Conservation (phyloP, 2,113 vertebrate genomes). For the Taxidea taxus region DNA sequence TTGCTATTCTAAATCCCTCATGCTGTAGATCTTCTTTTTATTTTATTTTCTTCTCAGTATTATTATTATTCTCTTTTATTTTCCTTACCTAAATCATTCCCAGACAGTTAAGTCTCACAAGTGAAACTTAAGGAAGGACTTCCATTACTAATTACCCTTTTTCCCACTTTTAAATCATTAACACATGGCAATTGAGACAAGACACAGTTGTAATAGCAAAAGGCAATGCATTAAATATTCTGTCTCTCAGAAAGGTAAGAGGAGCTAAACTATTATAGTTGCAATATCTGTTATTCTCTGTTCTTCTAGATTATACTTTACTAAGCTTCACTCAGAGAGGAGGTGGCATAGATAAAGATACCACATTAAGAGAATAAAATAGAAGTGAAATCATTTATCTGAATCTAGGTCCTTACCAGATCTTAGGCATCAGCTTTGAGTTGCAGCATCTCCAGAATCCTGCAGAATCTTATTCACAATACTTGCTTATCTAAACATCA, state of each 20-base stretch:
- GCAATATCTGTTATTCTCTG: neutral
- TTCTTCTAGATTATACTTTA: neutral
- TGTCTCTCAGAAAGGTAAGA: neutral
- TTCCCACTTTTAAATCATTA: constrained; percentile 38
- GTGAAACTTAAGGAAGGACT: neutral
- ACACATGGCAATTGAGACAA: neutral
- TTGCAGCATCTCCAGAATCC: neutral
- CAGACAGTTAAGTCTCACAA: neutral
- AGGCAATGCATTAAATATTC: neutral
- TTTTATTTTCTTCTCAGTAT: neutral
- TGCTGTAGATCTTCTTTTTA: neutral
- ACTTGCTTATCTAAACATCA: neutral
- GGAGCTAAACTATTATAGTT: neutral
- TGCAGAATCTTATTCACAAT: neutral
- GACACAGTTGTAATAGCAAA: neutral
- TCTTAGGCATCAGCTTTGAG: neutral
- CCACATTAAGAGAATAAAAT: neutral
- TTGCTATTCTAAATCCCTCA: neutral
- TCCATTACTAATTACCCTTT: neutral
- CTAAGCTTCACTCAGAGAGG: neutral
- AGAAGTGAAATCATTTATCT: neutral
- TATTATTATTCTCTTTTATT: neutral
- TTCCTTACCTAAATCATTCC: constrained; percentile 19
- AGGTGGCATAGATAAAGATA: neutral
- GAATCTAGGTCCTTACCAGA: neutral